These are phyloP conservation scores for Congeria kusceri DNA, from an alignment of 2,888 invertebrate genomes.

Conservation along the genomic window DNA sequence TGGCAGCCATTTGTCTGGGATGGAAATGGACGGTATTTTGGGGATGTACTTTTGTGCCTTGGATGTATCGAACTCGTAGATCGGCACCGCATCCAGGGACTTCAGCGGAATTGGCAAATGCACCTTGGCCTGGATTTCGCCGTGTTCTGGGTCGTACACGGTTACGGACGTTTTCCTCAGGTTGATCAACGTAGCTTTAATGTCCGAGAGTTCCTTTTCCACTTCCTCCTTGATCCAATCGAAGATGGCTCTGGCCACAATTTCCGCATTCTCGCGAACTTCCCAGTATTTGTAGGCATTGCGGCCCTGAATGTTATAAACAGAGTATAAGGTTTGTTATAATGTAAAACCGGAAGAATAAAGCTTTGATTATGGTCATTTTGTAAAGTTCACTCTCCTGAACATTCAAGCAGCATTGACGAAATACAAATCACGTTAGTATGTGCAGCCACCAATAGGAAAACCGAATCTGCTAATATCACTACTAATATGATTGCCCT, in stretches of 20 bases:
- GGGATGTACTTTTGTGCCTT: constrained; percentile 62
- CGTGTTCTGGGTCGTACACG: constrained; percentile 61
- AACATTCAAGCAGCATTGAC: too few species aligned
- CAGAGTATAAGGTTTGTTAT: too few species aligned
- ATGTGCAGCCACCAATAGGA: too few species aligned
- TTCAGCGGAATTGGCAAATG: constrained; percentile 63
- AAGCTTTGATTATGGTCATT: too few species aligned
- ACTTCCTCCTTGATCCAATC: constrained; percentile 60
- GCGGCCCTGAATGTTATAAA: constrained; percentile 52
- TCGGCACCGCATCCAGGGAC: constrained; percentile 59
- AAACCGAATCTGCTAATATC: too few species aligned
- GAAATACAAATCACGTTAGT: too few species aligned
- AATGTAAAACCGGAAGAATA: too few species aligned
- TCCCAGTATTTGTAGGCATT: constrained; percentile 75
- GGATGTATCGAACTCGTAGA: constrained; percentile 39
- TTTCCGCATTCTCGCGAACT: constrained; percentile 66
- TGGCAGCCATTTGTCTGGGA: constrained; percentile 92
- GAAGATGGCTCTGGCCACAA: constrained; percentile 46
- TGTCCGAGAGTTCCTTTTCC: constrained; percentile 57
- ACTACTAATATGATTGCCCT: too few species aligned
- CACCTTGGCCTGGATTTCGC: constrained; percentile 66
- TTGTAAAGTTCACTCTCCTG: too few species aligned
- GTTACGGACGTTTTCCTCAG: constrained; percentile 56
- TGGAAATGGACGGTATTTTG: constrained; percentile 85
- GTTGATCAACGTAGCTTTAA: constrained; percentile 33